phyloP scores from a whole-genome alignment of 2,888 invertebrate genomes.

The Folsomia manolachei region DNA sequence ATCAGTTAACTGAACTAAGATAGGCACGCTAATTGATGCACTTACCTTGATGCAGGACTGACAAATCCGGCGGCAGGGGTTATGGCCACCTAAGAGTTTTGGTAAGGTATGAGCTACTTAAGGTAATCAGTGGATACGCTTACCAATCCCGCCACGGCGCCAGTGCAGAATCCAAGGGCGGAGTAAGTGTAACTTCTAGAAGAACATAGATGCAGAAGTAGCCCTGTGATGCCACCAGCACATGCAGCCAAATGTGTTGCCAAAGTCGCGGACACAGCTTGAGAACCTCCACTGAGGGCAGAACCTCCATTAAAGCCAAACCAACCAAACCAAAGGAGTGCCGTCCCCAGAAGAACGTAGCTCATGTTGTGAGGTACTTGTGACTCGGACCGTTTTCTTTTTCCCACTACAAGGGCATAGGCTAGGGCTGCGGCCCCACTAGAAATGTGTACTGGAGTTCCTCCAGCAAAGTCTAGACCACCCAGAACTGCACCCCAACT shows the following conservation, averaged over 20 bases:
- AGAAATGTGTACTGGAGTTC: constrained; percentile 32
- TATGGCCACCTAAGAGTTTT: too few species aligned
- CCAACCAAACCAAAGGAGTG: constrained; percentile 42
- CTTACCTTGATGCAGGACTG: constrained; percentile 10
- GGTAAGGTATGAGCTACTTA: too few species aligned
- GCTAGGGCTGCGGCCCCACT: constrained; percentile 32
- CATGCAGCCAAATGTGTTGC: constrained; percentile 45
- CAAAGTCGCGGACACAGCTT: constrained; percentile 41
- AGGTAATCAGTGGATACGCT: too few species aligned
- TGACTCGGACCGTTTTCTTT: constrained; percentile 12
- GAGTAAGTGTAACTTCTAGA: constrained; percentile 40
- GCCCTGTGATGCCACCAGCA: constrained; percentile 40
- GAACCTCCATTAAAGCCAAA: constrained; percentile 29
- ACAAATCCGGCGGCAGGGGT: constrained; percentile 22
- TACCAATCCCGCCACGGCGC: constrained; percentile 41
- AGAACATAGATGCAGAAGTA: constrained; percentile 33
- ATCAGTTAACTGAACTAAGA: too few species aligned
- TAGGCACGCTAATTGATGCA: too few species aligned
- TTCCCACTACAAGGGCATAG: constrained; percentile 28
- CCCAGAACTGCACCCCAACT: not conserved
- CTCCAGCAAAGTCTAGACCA: constrained; percentile 16
- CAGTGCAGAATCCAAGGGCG: constrained; percentile 41
- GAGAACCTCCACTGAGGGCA: not conserved
- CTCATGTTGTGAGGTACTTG: constrained; percentile 42
- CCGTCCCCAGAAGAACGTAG: constrained; percentile 37